Conservation (phyloP, 2,797 vertebrate species). For the Crocidura indochinensis region DNA sequence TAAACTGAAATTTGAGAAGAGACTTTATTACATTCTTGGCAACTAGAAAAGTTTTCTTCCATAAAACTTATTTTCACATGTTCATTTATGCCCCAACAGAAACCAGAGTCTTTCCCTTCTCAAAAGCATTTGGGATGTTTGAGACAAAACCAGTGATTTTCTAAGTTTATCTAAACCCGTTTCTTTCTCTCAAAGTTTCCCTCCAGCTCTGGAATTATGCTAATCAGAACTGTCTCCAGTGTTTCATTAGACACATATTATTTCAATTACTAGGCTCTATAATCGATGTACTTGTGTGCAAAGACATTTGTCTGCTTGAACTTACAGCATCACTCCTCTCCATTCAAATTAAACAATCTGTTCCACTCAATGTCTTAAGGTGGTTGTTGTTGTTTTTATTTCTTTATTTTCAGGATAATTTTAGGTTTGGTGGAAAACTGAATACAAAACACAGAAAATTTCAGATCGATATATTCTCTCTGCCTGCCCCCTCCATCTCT, state of each 20-base stretch:
- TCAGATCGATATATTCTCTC: too few relatives aligned
- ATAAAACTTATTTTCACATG: slow-evolving; percentile 14
- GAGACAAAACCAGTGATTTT: slow-evolving; percentile 33
- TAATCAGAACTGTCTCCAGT: slow-evolving; percentile 56
- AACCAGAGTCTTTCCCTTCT: slow-evolving; percentile 31
- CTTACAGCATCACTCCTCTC: slow-evolving; percentile 5
- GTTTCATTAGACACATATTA: slow-evolving; percentile 37
- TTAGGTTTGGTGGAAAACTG: not conserved
- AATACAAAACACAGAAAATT: not conserved
- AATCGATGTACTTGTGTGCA: not conserved
- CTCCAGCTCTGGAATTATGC: slow-evolving; percentile 59
- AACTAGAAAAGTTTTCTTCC: not conserved
- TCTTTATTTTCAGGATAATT: not conserved
- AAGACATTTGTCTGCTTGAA: not conserved
- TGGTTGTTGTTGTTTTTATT: too few relatives aligned
- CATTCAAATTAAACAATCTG: not conserved
- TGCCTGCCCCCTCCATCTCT: not conserved
- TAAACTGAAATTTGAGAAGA: slow-evolving; percentile 28
- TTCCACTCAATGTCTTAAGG: not conserved
- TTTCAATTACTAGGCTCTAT: slow-evolving; percentile 64
- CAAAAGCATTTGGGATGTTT: slow-evolving; percentile 19
- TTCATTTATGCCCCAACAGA: slow-evolving; percentile 25
- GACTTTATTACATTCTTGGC: not conserved
- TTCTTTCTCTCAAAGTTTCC: slow-evolving; percentile 55
- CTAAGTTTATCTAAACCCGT: slow-evolving; percentile 43